Conservation (phyloP, 2,113 vertebrate species). For the Mesitornis unicolor region DNA sequence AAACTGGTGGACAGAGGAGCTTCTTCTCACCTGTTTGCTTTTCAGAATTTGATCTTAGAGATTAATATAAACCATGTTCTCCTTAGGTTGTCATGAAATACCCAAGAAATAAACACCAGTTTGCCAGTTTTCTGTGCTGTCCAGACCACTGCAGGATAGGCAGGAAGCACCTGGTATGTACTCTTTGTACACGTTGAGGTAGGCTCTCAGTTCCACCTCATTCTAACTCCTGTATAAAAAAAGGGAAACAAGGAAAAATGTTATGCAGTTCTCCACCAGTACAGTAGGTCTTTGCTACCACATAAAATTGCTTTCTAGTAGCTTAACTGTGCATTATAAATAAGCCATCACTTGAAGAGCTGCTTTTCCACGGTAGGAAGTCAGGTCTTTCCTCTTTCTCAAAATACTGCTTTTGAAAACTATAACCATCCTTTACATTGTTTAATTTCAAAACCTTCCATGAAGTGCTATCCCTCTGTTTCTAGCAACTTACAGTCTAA, state of each 20-base stretch:
- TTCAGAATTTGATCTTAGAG: not conserved
- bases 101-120: not conserved
- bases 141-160: not conserved
- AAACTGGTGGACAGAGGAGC: not conserved
- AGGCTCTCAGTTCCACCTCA: not conserved
- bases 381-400: not conserved
- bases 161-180: not conserved
- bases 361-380: not conserved
- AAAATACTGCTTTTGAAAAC: not conserved
- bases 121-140: not conserved
- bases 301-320: not conserved
- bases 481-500: not conserved
- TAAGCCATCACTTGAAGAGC: not conserved
- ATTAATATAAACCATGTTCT: not conserved
- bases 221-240: not conserved
- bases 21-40: not conserved
- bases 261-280: not conserved
- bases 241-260: not conserved
- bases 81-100: not conserved
- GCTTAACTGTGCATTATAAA: not conserved
- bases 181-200: rapidly evolving
- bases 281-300: not conserved
- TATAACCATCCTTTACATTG: not conserved
- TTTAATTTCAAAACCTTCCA: not conserved
- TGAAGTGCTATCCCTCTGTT: not conserved